phyloP scores from a whole-genome alignment of 2,113 vertebrate genomes.

The Tympanuchus pallidicinctus region DNA sequence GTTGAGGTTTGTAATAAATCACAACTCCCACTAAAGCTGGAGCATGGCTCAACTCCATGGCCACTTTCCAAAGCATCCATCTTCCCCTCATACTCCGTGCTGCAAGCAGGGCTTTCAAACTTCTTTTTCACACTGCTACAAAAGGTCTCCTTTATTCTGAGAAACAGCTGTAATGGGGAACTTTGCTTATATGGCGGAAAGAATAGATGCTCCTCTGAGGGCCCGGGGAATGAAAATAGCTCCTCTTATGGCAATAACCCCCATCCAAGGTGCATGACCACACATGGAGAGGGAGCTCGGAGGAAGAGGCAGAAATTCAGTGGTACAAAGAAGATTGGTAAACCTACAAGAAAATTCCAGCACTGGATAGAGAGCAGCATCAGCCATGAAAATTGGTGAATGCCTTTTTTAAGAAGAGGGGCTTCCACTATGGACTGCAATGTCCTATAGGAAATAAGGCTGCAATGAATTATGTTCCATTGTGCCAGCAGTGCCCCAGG shows the following conservation, averaged over 20 bases:
- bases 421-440: neutral
- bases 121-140: neutral
- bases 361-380: neutral
- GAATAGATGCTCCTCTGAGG: neutral
- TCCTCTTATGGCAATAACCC: neutral
- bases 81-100: neutral
- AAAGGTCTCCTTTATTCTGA: neutral
- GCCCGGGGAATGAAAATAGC: neutral
- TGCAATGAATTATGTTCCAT: neutral
- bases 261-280: neutral
- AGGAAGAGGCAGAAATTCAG: neutral
- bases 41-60: neutral
- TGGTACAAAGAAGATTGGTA: neutral
- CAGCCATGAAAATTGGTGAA: neutral
- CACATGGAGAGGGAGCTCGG: neutral
- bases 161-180: neutral
- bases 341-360: neutral
- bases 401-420: neutral
- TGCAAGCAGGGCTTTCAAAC: conserved; percentile 5
- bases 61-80: conserved; percentile 52
- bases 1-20: neutral
- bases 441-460: accelerated
- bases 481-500: neutral
- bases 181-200: neutral
- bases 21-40: conserved; percentile 3